Base-by-base conservation (phyloP, 1,140 invertebrate genomes). In the Cheumatopsyche charites region DNA sequence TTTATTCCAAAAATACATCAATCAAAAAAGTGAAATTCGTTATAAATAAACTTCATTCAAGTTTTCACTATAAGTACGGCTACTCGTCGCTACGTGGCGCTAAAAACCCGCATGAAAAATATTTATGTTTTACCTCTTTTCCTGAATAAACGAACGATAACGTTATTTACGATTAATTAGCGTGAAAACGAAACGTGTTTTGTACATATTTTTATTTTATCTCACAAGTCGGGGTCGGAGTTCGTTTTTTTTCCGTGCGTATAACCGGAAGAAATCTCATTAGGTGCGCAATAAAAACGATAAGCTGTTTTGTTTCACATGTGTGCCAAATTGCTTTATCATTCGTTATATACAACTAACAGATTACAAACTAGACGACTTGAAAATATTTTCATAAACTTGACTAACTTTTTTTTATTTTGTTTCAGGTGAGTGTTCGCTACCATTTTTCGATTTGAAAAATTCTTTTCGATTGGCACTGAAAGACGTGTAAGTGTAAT, bases 351-450 rank as follows among this genome's bases (percentile, higher is more conserved):
- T 52, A 17, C 7, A 19, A 9, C 19, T 17, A 17, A 52, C 47
- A 17, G 47, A 52, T 52, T 52, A 17, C 47, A 52, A 17, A 52
- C 5, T 17, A 17, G 47, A 9, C 47, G 47, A 52, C 47, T 2
- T 1, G 7, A 52, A 52, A 52, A 1, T 17, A 5, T 17, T 11
- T 52, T 52, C 19, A 17, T 15, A 9, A 17, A 52, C 15, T 7
- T 17, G 3, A 25, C 13, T 62, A 26, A 25, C 11, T 62, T 62
- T 12, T 11, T 62, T 62, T 62, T 25, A 25, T 62, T 62, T 62
- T 62, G 58, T 62, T 62, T 62, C 58, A 62, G 58, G 58, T 62
- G 12, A 11, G 58, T 2, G 11, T 58, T 19, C 58, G 23, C 13
- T 25, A 62, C n/a, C n/a, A n/a, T n/a, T n/a, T n/a, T n/a, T n/a